These are phyloP conservation scores for Botia almorhae DNA, from an alignment of 2,797 vertebrate species.

Conservation along the genomic window DNA sequence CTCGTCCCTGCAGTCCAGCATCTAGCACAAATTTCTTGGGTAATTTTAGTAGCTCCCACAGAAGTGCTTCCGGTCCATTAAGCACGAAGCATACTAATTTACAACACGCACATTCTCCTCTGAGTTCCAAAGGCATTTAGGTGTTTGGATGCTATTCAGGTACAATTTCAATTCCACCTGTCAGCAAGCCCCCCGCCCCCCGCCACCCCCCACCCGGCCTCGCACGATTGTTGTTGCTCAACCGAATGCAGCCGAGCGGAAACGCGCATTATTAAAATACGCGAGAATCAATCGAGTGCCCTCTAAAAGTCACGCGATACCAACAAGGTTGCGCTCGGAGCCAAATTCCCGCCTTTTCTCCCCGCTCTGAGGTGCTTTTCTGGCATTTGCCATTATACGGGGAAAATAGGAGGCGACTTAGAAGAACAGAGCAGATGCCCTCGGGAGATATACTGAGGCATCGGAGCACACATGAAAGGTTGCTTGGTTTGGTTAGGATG, in stretches of 20 bases:
- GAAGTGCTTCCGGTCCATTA: conserved; percentile 49
- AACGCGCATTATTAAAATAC: conserved; percentile 73
- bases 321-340: conserved; percentile 20
- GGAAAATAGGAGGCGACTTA: conserved; percentile 41
- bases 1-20: conserved; percentile 52
- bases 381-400: conserved; percentile 45
- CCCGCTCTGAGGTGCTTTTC: conserved; percentile 35
- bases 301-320: conserved; percentile 45
- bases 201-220: conserved; percentile 61
- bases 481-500: conserved; percentile 18
- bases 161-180: conserved; percentile 73
- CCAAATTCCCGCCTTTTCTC: conserved; percentile 27
- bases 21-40: conserved; percentile 48
- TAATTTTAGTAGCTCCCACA: conserved; percentile 65
- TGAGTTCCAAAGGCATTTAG: conserved; percentile 62
- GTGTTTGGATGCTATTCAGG: conserved; percentile 73
- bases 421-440: conserved; percentile 64
- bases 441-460: conserved; percentile 27
- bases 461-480: conserved; percentile 33
- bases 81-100: conserved; percentile 62
- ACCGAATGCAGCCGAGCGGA: conserved; percentile 65
- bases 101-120: conserved; percentile 65
- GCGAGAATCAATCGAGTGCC: conserved; percentile 60
- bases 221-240: conserved; percentile 69
- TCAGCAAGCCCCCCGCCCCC: conserved; percentile 44